Conservation (phyloP, 2,888 invertebrate genomes). For the Rhagium mordax region DNA sequence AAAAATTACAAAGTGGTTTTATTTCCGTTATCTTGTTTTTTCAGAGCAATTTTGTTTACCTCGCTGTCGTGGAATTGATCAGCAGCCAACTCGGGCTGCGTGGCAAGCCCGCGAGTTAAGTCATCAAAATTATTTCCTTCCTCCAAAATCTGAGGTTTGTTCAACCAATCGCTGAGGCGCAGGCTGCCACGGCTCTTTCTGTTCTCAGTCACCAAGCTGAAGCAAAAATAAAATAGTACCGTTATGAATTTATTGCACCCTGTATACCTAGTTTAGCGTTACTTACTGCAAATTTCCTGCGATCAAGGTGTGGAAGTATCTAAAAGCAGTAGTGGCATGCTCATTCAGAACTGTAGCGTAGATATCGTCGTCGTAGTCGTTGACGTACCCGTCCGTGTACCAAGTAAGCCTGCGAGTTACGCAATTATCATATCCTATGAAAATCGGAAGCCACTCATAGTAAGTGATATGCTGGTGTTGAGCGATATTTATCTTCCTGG, state of each 20-base stretch:
- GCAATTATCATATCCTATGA: constrained; percentile 79
- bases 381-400: constrained; percentile 74
- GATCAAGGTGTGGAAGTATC: constrained; percentile 82
- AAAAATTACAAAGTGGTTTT: constrained; percentile 12
- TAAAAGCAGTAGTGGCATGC: constrained; percentile 81
- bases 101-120: constrained; percentile 82
- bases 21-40: background rate
- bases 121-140: constrained; percentile 79
- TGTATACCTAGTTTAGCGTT: background rate
- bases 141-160: constrained; percentile 78
- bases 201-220: constrained; percentile 75
- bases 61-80: constrained; percentile 86
- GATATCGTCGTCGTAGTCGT: constrained; percentile 79
- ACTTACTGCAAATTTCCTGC: constrained; percentile 80
- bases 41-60: too few relatives aligned
- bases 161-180: constrained; percentile 82
- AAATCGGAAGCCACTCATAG: constrained; percentile 84
- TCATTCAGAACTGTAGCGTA: constrained; percentile 79
- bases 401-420: constrained; percentile 77
- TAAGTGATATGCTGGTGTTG: constrained; percentile 83
- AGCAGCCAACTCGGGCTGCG: constrained; percentile 83
- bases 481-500: constrained; percentile 79
- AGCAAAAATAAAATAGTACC: constrained; percentile 35
- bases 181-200: constrained; percentile 73
- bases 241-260: too few relatives aligned